Percentiles rank a stretch among this genome's conserved stretches.
Conservation (phyloP, 2,113 vertebrate species). For the Sturnira hondurensis region DNA sequence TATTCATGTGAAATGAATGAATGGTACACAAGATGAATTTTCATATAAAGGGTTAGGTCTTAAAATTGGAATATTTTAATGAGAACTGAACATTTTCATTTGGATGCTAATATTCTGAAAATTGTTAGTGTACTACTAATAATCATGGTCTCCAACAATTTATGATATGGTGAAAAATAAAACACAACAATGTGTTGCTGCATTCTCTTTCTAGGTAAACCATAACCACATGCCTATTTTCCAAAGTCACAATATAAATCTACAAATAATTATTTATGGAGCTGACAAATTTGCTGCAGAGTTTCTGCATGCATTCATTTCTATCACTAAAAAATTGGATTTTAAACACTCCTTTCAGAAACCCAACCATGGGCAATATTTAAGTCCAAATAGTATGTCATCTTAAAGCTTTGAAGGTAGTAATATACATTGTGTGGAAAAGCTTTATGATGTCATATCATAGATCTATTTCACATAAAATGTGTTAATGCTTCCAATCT, state of each 20-base stretch:
- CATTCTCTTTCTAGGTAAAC: background rate
- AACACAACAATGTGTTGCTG: conserved; percentile 2
- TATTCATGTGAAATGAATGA: conserved; percentile 44
- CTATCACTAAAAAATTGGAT: background rate
- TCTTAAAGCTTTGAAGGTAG: background rate
- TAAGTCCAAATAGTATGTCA: background rate
- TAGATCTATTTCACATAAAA: background rate
- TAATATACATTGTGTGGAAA: background rate
- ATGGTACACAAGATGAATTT: conserved; percentile 45
- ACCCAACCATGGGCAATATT: background rate
- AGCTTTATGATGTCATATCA: background rate
- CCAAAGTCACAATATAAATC: conserved; percentile 43
- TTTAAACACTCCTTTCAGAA: conserved; percentile 25
- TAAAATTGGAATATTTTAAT: conserved; percentile 60
- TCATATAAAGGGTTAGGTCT: conserved; percentile 43
- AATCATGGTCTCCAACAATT: conserved; percentile 1
- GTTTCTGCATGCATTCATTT: background rate
- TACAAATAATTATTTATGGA: conserved; percentile 27
- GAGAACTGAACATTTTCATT: conserved; percentile 49
- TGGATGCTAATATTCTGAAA: conserved; percentile 63
- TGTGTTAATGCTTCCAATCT: background rate
- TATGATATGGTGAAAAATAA: conserved; percentile 27
- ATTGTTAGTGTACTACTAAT: conserved; percentile 3
- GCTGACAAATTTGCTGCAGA: background rate
- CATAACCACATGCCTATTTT: background rate